Evolutionary conservation across 2,113 vertebrate species (phyloP), one percentile per base, ranked within the genome.

Genomic region (Heloderma charlesbogerti): DNA sequence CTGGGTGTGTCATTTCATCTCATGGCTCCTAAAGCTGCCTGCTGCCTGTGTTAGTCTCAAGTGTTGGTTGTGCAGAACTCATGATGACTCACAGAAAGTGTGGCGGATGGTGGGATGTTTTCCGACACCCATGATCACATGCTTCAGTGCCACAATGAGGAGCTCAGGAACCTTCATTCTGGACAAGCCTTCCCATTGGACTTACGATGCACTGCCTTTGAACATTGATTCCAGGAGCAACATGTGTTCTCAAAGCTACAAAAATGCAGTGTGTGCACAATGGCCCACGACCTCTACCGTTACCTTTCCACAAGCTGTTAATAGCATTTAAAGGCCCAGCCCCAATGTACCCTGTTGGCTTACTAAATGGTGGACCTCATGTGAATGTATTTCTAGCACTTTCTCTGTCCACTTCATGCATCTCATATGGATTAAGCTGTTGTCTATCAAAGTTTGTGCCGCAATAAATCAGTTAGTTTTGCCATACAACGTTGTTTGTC

Each of bases 391-490:
- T 51, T 43, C 40, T 60, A 87, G 31, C 25, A 77, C 25, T 22
- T 40, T 60, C 31, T 77, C 31, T 67, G 6, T 34, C 63, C 31
- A 45, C 40, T n/a, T 88, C 37, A 45, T 79, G 87, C 57, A 45
- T 79, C 72, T 67, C 4, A 13, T 69, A n/a, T 51, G 29, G 75
- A 79, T 1, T 22, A 67, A 67, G 43, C 31, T 31, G 63, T 69
- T 88, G 87, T 22, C 51, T 84, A 7, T 80, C 43, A 69, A 81
- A 63, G 12, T 79, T 37, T n/a, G 40, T 80, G 87, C 63, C 63
- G 69, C 77, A 88, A 80, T 88, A 69, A 88, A 88, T 4, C 60
- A 51, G 60, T 88, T 69, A 80, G 29, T 67, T 88, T 88, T 63
- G 54, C 57, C 27, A 45, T 45, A 20, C 2, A 34, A 22, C 31